Evolutionary conservation across 2,888 invertebrate genomes (phyloP).

Genomic region (Steinernema carpocapsae): DNA sequence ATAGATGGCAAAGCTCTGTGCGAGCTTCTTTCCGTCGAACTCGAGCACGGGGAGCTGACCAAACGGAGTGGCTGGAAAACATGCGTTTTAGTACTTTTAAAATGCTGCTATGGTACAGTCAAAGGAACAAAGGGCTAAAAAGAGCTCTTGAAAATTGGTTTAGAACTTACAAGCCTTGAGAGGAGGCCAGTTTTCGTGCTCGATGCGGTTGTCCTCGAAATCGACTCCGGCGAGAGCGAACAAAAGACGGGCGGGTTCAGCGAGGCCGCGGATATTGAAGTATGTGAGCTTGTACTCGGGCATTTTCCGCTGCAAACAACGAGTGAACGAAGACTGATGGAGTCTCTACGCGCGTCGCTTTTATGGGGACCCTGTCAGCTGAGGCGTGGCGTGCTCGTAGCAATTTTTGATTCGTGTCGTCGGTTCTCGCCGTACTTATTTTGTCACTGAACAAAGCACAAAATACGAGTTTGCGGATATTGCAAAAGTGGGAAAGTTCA

Average conservation of each 20-base stretch:
- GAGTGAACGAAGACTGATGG: background rate
- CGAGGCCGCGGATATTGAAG: slow-evolving; percentile 50
- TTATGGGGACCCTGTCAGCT: background rate
- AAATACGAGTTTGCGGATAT: too few relatives aligned
- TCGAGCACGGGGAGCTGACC: slow-evolving; percentile 52
- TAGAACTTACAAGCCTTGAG: slow-evolving; percentile 45
- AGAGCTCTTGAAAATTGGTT: too few relatives aligned
- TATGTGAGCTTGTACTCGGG: slow-evolving; percentile 50
- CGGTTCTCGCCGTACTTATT: too few relatives aligned
- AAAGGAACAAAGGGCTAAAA: too few relatives aligned
- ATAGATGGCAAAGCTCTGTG: slow-evolving; percentile 50
- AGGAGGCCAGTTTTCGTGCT: slow-evolving; percentile 45
- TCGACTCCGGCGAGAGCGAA: slow-evolving; percentile 46
- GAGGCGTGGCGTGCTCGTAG: slow-evolving; percentile 7
- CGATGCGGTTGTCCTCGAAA: slow-evolving; percentile 44
- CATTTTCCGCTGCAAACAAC: slow-evolving; percentile 40
- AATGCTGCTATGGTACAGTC: too few relatives aligned
- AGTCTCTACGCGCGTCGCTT: background rate
- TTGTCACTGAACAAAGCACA: too few relatives aligned
- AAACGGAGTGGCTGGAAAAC: slow-evolving; percentile 49
- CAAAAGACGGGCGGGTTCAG: slow-evolving; percentile 48
- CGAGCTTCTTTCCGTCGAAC: slow-evolving; percentile 48
- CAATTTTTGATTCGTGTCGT: background rate
- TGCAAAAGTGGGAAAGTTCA: too few relatives aligned
- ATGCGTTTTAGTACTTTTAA: too few relatives aligned